Conservation (phyloP, 2,797 vertebrate genomes). For the Micropoecilia bifurca region DNA sequence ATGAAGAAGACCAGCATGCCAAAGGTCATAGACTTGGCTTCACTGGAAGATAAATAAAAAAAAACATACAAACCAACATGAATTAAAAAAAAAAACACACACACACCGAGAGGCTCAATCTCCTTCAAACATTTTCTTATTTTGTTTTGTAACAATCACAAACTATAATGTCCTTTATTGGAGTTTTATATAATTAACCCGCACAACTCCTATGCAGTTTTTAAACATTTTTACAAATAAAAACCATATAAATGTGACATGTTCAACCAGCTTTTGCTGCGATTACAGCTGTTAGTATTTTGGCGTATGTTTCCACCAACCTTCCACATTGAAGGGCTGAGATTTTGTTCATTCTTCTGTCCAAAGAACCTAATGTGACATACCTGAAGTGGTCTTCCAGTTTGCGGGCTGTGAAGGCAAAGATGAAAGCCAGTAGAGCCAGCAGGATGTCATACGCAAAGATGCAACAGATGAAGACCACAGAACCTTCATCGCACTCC, state of each 20-base stretch:
- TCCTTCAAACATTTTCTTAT: not conserved
- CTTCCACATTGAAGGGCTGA: not conserved
- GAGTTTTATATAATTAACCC: not conserved
- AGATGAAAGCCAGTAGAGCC: slow-evolving; percentile 85
- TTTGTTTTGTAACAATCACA: not conserved
- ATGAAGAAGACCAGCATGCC: slow-evolving; percentile 91
- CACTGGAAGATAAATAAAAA: slow-evolving; percentile 63
- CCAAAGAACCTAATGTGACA: not conserved
- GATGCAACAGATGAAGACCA: slow-evolving; percentile 86
- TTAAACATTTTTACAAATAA: not conserved
- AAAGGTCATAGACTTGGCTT: slow-evolving; percentile 88
- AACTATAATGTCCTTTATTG: not conserved
- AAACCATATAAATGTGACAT: not conserved
- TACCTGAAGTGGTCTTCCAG: slow-evolving; percentile 86
- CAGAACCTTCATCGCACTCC: slow-evolving; percentile 85
- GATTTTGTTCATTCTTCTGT: not conserved
- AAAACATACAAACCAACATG: not conserved
- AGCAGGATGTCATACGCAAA: slow-evolving; percentile 87
- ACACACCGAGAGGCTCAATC: not conserved
- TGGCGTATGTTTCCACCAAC: not conserved
- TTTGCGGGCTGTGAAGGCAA: slow-evolving; percentile 83
- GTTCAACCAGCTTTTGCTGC: not conserved
- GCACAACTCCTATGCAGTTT: not conserved
- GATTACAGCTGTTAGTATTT: not conserved
- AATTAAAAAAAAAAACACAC: not conserved